These are phyloP conservation scores for Meiosimyza decipiens DNA, from an alignment of 2,888 invertebrate species.

Conservation along the genomic window DNA sequence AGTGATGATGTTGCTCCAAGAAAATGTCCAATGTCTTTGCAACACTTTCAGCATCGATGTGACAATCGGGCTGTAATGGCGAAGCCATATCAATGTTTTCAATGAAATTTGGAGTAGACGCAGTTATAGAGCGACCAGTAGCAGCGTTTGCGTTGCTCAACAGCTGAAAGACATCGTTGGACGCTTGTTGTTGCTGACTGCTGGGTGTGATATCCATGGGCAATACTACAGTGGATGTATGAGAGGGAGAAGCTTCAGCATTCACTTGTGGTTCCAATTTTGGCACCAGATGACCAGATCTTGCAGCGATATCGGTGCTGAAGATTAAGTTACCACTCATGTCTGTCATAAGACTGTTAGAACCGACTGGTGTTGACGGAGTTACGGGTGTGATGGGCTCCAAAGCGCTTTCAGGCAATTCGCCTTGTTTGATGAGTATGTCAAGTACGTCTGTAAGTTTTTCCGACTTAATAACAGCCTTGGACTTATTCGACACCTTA, in stretches of 20 bases:
- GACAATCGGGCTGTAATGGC: slow-evolving; percentile 58
- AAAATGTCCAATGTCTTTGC: slow-evolving; percentile 65
- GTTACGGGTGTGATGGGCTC: slow-evolving; percentile 69
- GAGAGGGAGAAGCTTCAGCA: slow-evolving; percentile 21
- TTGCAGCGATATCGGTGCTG: slow-evolving; percentile 46
- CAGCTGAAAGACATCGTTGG: slow-evolving; percentile 38
- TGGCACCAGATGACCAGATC: slow-evolving; percentile 49
- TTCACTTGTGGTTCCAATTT: not conserved
- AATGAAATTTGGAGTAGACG: slow-evolving; percentile 49
- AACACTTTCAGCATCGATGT: slow-evolving; percentile 60
- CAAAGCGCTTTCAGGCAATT: slow-evolving; percentile 82
- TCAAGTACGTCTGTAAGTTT: slow-evolving; percentile 82
- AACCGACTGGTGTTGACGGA: slow-evolving; percentile 57
- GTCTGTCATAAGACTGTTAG: slow-evolving; percentile 52
- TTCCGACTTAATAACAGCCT: slow-evolving; percentile 62
- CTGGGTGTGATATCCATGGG: slow-evolving; percentile 51
- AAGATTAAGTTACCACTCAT: slow-evolving; percentile 51
- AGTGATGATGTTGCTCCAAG: slow-evolving; percentile 59
- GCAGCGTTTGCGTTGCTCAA: slow-evolving; percentile 24
- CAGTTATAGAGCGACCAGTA: not conserved
- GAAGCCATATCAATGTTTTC: slow-evolving; percentile 65
- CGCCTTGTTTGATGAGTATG: slow-evolving; percentile 92
- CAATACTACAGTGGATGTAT: slow-evolving; percentile 46
- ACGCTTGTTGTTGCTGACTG: slow-evolving; percentile 43
- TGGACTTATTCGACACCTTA: slow-evolving; percentile 29